Conservation (phyloP, 2,797 vertebrate species). For the Florisuga fusca region DNA sequence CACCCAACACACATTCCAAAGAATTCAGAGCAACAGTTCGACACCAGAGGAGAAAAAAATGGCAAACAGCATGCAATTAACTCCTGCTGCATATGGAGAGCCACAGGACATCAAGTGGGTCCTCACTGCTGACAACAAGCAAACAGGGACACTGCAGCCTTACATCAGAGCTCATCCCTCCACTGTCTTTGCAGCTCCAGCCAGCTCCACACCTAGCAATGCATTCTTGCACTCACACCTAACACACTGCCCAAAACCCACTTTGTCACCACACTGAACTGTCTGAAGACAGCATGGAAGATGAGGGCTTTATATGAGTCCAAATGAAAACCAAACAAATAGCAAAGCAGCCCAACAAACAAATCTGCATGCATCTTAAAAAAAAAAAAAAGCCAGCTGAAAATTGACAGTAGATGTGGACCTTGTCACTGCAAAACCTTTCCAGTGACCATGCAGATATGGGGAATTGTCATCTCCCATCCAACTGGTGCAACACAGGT, state of each 20-base stretch:
- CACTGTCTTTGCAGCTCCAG: neutral
- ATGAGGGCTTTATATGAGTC: neutral
- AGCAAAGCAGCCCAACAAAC: neutral
- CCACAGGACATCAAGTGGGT: neutral
- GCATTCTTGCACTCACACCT: neutral
- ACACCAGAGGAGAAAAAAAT: neutral
- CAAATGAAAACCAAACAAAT: neutral
- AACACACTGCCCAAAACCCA: neutral
- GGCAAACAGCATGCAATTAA: neutral
- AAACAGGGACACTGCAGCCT: neutral
- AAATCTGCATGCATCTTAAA: neutral
- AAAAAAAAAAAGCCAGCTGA: neutral
- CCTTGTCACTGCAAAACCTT: neutral
- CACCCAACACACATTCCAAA: slow-evolving; percentile 32
- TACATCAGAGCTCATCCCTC: neutral
- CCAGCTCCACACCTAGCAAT: neutral
- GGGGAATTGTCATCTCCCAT: neutral
- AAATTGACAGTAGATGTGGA: neutral
- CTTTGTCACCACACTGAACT: rapidly evolving
- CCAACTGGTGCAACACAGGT: neutral
- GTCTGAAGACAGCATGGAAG: neutral
- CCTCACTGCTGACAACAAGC: slow-evolving; percentile 22
- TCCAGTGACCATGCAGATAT: neutral
- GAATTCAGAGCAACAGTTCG: slow-evolving; percentile 49
- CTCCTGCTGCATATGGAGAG: neutral